These are phyloP conservation scores for Aphidius ervi DNA, from an alignment of 1,140 invertebrate species.

Conservation along the genomic window DNA sequence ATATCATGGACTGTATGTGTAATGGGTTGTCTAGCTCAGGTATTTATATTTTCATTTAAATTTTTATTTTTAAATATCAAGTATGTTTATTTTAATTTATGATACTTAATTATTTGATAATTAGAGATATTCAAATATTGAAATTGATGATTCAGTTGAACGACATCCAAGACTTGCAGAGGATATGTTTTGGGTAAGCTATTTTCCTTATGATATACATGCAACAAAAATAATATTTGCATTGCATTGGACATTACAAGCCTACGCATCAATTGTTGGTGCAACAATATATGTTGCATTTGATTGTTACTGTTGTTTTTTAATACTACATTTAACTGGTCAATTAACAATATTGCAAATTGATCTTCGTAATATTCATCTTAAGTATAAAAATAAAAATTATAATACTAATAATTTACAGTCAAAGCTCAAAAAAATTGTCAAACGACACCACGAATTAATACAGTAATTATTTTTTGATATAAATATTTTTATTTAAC, in stretches of 20 bases:
- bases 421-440: slow-evolving; percentile 11
- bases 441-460: slow-evolving; percentile 22
- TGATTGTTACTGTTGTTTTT: slow-evolving; percentile 24
- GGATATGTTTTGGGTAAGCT: neutral
- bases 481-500: slow-evolving; percentile 23
- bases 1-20: slow-evolving; percentile 3
- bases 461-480: slow-evolving; percentile 15
- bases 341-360: slow-evolving; percentile 21
- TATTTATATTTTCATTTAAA: neutral
- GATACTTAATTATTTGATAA: neutral
- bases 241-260: slow-evolving; percentile 11
- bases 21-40: slow-evolving; percentile 7
- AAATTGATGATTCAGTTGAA: neutral
- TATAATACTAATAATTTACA: neutral
- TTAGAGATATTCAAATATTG: too few relatives aligned
- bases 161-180: neutral
- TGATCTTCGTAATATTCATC: slow-evolving; percentile 8
- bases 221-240: slow-evolving; percentile 14
- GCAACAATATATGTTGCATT: slow-evolving; percentile 21
- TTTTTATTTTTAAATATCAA: too few relatives aligned
- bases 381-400: neutral
- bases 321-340: slow-evolving; percentile 26
- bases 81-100: too few relatives aligned
- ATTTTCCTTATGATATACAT: slow-evolving; percentile 19
- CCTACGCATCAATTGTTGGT: slow-evolving; percentile 11